Evolutionary conservation across 2,888 invertebrate genomes (phyloP), one percentile per base, ranked within the genome.

Genomic region (Sminthurinus aureus): DNA sequence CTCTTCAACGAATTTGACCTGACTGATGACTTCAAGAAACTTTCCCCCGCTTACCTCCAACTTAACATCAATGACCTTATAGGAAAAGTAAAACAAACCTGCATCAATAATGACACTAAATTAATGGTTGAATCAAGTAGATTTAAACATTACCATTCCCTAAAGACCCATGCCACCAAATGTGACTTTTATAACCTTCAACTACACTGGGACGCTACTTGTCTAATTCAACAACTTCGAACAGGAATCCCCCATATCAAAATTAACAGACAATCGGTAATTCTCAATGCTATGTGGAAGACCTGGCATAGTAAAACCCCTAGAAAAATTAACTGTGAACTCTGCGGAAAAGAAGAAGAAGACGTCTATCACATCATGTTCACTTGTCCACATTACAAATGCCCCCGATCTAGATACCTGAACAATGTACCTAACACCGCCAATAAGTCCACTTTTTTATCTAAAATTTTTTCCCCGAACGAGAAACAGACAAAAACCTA

Each of bases 231-330:
- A 22, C 71, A 71, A 71, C 6, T 71, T 9, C 4, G 71, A 22
- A 71, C 24, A 3, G 71, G 71, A 4, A 71, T 22, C 24, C 71
- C 71, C 12, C 71, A 71, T 24, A 71, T 71, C 71, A 71, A 71
- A 13, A 12, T 71, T 22, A 71, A 71, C 71, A 24, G 71, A 24
- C 20, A 71, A 71, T 71, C 71, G 12, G 18, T 20, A 12, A 20
- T 71, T 20, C 24, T 71, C 24, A 71, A 71, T 22, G 24, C 3
- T 24, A 71, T 71, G 71, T 22, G 22, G 71, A 71, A 71, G 12
- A 71, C 24, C 13, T 71, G 24, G 20, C 4, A 22, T 12, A 20
- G 11, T 22, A 71, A 4, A 22, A 20, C 18, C 12, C 9, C 4
- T 9, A n/a, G 24, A 66, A n/a, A n/a, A n/a, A 71, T 58, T 58